Evolutionary conservation across 2,113 vertebrate genomes (phyloP).

Genomic region (Colossoma macropomum): DNA sequence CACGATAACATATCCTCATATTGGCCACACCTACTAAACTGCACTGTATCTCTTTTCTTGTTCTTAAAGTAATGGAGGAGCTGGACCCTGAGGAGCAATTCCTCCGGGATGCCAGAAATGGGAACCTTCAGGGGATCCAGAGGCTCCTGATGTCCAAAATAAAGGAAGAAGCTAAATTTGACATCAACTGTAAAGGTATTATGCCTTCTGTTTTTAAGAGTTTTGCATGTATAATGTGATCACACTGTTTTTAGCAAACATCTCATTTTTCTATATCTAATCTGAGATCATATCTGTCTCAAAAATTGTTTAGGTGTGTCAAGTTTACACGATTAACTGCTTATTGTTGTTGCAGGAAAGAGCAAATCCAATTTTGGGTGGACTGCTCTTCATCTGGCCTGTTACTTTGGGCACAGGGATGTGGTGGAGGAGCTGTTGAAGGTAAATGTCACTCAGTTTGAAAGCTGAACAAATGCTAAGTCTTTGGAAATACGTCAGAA

Average conservation of each 20-base stretch:
- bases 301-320: too few species aligned
- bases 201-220: background rate
- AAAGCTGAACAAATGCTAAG: background rate
- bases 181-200: slow-evolving; percentile 95
- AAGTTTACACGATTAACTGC: too few species aligned
- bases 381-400: slow-evolving; percentile 95
- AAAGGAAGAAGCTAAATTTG: slow-evolving; percentile 77
- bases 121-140: slow-evolving; percentile 84
- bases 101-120: slow-evolving; percentile 89
- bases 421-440: slow-evolving; percentile 92
- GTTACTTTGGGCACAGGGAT: slow-evolving; percentile 92
- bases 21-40: background rate
- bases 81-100: slow-evolving; percentile 87
- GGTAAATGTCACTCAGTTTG: slow-evolving; percentile 71
- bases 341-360: slow-evolving; percentile 77
- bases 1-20: background rate
- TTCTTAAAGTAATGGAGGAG: slow-evolving; percentile 71
- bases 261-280: too few species aligned
- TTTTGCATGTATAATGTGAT: too few species aligned
- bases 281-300: too few species aligned
- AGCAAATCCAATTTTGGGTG: slow-evolving; percentile 95
- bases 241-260: background rate
- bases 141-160: slow-evolving; percentile 79
- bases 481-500: background rate
- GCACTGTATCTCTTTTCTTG: background rate